Evolutionary conservation across 1,140 invertebrate species (phyloP).

Genomic region (Nomia melanderi): DNA sequence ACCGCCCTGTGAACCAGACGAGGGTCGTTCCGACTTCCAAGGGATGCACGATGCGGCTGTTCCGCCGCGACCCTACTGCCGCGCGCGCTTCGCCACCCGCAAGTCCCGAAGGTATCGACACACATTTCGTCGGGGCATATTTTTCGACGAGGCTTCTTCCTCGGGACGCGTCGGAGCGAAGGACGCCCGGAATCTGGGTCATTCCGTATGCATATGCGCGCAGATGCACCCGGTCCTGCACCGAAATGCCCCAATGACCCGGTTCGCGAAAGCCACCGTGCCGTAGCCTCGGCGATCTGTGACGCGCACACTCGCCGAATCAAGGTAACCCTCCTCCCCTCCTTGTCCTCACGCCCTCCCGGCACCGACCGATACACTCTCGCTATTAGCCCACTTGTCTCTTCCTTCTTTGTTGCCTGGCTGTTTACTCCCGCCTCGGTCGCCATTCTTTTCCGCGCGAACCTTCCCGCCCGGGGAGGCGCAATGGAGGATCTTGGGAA

Average conservation of each 20-base stretch:
- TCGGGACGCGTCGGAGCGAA: slow-evolving; percentile 48
- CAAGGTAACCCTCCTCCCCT: slow-evolving; percentile 57
- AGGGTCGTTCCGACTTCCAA: too few species aligned
- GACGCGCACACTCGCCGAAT: slow-evolving; percentile 58
- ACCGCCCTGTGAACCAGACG: background rate
- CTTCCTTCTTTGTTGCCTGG: slow-evolving; percentile 19
- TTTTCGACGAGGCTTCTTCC: slow-evolving; percentile 41
- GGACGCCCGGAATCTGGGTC: slow-evolving; percentile 57
- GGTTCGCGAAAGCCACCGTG: slow-evolving; percentile 61
- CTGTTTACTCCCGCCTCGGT: background rate
- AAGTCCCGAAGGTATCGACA: slow-evolving; percentile 42
- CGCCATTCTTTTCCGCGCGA: background rate
- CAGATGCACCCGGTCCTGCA: slow-evolving; percentile 61
- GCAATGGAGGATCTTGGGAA: background rate
- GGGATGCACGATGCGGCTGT: background rate
- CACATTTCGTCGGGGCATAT: slow-evolving; percentile 20
- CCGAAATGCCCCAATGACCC: slow-evolving; percentile 73
- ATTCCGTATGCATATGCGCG: slow-evolving; percentile 57
- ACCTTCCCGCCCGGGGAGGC: background rate
- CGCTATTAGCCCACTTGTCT: slow-evolving; percentile 58
- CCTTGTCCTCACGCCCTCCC: background rate
- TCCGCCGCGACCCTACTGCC: background rate
- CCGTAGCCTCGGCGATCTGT: slow-evolving; percentile 53
- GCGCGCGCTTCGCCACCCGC: background rate
- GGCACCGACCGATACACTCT: slow-evolving; percentile 1